Evolutionary conservation across 2,113 vertebrate genomes (phyloP).

Genomic region (Megalops atlanticus): DNA sequence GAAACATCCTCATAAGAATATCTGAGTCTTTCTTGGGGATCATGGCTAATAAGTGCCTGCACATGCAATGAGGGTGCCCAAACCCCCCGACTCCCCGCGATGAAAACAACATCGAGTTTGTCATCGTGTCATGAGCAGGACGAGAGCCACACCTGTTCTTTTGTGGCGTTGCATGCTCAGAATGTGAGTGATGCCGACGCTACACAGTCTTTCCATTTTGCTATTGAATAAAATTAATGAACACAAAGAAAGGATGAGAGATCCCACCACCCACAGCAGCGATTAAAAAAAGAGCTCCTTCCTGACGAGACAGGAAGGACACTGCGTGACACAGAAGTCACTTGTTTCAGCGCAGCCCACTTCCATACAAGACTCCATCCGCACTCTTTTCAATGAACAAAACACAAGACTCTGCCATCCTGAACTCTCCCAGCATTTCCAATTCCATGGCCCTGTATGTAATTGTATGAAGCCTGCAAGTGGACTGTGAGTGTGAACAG

Average conservation of each 20-base stretch:
- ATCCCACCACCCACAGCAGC: background rate
- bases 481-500: constrained; percentile 6
- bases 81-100: background rate
- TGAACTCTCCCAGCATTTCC: background rate
- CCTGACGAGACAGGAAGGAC: constrained; percentile 23
- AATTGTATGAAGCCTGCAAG: background rate
- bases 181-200: background rate
- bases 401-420: background rate
- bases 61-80: background rate
- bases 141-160: constrained; percentile 20
- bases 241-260: constrained; percentile 4
- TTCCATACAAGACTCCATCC: constrained; percentile 10
- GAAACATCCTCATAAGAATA: background rate
- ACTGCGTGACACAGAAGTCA: background rate
- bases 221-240: constrained; percentile 4
- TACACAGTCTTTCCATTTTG: background rate
- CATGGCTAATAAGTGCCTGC: background rate
- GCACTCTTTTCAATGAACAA: background rate
- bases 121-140: background rate
- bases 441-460: background rate
- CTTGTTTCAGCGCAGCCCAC: constrained; percentile 8
- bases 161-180: background rate
- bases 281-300: background rate
- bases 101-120: constrained; percentile 1
- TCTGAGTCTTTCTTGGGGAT: background rate